Evolutionary conservation across 2,888 invertebrate genomes (phyloP), one percentile per base, ranked within the genome.

Genomic region (Drosophila kuntzei): DNA sequence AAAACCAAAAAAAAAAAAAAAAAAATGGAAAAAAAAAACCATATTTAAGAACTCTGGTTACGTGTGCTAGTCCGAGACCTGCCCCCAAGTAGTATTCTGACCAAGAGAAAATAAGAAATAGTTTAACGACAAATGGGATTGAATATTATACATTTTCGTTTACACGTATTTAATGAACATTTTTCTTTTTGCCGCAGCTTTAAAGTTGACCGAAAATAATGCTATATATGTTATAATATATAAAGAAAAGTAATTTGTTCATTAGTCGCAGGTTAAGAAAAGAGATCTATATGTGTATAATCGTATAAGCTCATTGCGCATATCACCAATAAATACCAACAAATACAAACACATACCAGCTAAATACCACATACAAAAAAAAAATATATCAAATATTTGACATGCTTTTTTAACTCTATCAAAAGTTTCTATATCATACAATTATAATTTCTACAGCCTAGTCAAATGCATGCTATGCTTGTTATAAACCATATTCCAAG

Each of bases 111-210:
- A 37, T 59, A 57, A 51, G 39, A 62, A 59, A 72, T 49, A 46
- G 73, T 66, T 43, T 25, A 32, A 78, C 75, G 76, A 77, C 69
- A 76, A 86, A 91, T 92, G 91, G 92, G 92, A 92, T 92, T 92
- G 92, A 92, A 92, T 92, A 92, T 92, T 92, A 92, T 92, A 92
- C 92, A 92, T 92, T 92, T 92, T 92, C 92, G 92, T 92, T 91
- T 92, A 92, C 92, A 91, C 91, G 92, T 92, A 91, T 91, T 91
- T 91, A 91, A 91, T 91, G 92, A 91, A 92, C 91, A 91, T 80
- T 90, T 87, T 90, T 86, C 89, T 91, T 91, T 91, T 86, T 81
- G 78, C 77, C 73, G 69, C 64, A 72, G 75, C 67, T 75, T 75
- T 41, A 66, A 53, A 61, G 78, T 72, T 74, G 78, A 53, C 32